Conservation (phyloP, 2,888 invertebrate species). For the Hemicrepidius hirtus region DNA sequence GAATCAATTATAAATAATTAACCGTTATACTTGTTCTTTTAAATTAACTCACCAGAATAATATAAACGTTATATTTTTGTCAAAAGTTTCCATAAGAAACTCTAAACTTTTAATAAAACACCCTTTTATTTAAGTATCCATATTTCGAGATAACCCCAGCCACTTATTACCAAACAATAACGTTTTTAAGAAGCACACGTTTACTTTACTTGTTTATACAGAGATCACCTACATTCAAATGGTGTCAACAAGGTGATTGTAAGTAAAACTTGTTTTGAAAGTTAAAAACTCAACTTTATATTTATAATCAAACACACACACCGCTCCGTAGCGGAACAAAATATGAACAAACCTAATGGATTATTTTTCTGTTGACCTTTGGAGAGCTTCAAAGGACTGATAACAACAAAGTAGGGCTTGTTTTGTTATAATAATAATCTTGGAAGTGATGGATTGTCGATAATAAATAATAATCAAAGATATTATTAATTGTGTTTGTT, state of each 20-base stretch:
- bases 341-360: not conserved
- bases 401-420: not conserved
- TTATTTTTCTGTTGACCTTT: not conserved
- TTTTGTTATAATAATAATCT: not conserved
- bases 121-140: not conserved
- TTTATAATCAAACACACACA: not conserved
- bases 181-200: not conserved
- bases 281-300: not conserved
- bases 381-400: not conserved
- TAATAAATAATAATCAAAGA: not conserved
- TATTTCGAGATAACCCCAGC: not conserved
- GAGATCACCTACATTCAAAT: slow-evolving; percentile 31
- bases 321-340: not conserved
- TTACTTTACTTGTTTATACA: slow-evolving; percentile 8
- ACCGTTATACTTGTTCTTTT: too few relatives aligned
- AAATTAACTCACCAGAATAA: too few relatives aligned
- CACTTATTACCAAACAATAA: not conserved
- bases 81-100: too few relatives aligned
- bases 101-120: not conserved
- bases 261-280: slow-evolving; percentile 28
- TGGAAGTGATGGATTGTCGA: not conserved
- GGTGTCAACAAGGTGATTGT: slow-evolving; percentile 16
- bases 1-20: too few relatives aligned
- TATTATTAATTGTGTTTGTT: too few relatives aligned
- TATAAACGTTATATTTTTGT: too few relatives aligned